Evolutionary conservation across 2,113 vertebrate species (phyloP), one percentile per base, ranked within the genome.

Genomic region (Gavia stellata): DNA sequence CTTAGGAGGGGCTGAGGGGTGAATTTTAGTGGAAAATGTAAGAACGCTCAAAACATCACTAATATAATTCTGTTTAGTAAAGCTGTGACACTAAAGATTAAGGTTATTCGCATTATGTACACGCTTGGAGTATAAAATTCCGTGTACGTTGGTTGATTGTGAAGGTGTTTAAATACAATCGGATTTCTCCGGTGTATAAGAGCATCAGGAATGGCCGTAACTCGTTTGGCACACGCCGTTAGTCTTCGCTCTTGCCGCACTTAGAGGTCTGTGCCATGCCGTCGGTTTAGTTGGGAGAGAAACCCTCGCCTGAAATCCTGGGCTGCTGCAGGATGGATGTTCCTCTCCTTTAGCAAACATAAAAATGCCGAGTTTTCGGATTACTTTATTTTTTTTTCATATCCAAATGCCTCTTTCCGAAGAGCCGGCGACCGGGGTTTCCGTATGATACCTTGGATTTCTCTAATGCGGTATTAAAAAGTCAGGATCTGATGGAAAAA

Each of bases 221-320:
- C 42, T 59, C 3, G 42, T 58, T 36, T 4, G 33, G 55, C 14
- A 3, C 7, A 2, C 4, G 18, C 20, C 10, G 33, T n/a, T 29
- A 5, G 17, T 15, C 33, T 44, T n/a, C 6, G 13, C 53, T n/a
- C 40, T 15, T 16, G 31, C 24, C 9, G 40, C 20, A 56, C 28
- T n/a, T 0, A 1, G 44, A 49, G 33, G 16, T 36, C 47, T 14
- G 45, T 4, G 9, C 45, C 13, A 9, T 14, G 34, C 25, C 9
- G 18, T 36, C 3, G 17, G 47, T 4, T 36, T 15, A 4, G 23
- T 3, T 14, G 28, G 50, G 15, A 8, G 71, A 42, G 52, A 31
- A 40, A 36, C n/a, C 3, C 8, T 10, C 15, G 5, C 38, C 38
- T 18, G 50, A 55, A 42, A 42, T 40, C 29, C 29, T 5, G 36